Evolutionary conservation across 2,797 vertebrate species (phyloP), one percentile per base, ranked within the genome.

Genomic region (Echeneis naucrates): DNA sequence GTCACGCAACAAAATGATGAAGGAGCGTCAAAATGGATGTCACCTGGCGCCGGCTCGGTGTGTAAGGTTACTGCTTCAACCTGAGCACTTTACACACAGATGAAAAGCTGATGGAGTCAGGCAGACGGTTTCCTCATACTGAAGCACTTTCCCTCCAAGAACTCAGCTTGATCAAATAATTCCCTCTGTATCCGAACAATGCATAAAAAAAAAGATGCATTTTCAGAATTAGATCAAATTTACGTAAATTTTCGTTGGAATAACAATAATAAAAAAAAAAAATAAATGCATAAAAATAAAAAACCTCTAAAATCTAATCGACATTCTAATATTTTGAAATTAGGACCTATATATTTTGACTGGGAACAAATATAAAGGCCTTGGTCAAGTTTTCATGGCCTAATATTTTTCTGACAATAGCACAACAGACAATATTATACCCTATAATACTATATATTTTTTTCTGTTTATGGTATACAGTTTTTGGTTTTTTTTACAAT

Each of bases 1-100:
- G 71, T 86, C 80, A 82, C 7, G 42, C 54, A 35, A 23, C 24
- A 55, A 68, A 76, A 73, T 2, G 73, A 81, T 26, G 78, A 68
- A 68, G 64, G 38, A 3, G 26, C 21, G 76, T 59, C 73, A 63
- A 45, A 65, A 61, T 64, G 62, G 52, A 59, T 65, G 55, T 66
- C 68, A 77, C 76, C 72, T 85, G 75, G 63, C 48, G n/a, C 63
- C 70, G 42, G 14, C 57, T 74, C 11, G 21, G 42, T 17, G 7
- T n/a, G 64, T n/a, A 6, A 6, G 30, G 30, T 30, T 30, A 9
- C 47, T 53, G 79, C 35, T 78, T 73, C 75, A 80, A 68, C 81
- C 80, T 68, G 12, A 64, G 37, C 69, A 30, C 58, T 66, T 66
- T 1, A 52, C 68, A 75, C 68, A 62, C 54, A 57, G 16, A 75